Percentiles rank a stretch among this genome's conserved stretches.
phyloP scores from a whole-genome alignment of 1,140 invertebrate species.

The Euborellia annulipes region DNA sequence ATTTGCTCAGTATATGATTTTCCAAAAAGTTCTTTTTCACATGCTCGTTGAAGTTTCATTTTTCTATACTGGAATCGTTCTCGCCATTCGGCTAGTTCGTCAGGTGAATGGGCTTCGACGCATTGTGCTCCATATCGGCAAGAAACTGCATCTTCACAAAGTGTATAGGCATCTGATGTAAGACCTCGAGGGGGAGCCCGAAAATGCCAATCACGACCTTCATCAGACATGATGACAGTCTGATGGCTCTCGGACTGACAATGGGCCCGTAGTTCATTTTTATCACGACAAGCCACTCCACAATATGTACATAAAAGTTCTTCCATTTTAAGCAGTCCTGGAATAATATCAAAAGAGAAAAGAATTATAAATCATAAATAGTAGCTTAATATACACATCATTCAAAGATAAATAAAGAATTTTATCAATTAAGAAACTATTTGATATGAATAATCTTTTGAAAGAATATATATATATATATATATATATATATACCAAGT shows the following conservation, averaged over 20 bases:
- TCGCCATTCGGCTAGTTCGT: slow-evolving; percentile 59
- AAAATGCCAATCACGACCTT: slow-evolving; percentile 51
- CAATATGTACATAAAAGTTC: slow-evolving; percentile 38
- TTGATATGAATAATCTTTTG: too few relatives aligned
- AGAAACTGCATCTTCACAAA: slow-evolving; percentile 36
- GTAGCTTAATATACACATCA: too few relatives aligned
- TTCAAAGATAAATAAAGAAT: too few relatives aligned
- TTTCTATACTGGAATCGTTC: slow-evolving; percentile 48
- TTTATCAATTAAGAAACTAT: too few relatives aligned
- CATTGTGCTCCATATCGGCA: slow-evolving; percentile 55
- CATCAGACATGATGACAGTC: slow-evolving; percentile 51
- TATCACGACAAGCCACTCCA: slow-evolving; percentile 38
- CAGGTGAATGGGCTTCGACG: slow-evolving; percentile 54
- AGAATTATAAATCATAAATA: too few relatives aligned
- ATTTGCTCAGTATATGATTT: slow-evolving; percentile 48
- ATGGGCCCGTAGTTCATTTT: slow-evolving; percentile 41
- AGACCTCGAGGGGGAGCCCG: slow-evolving; percentile 48
- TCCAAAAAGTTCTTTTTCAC: slow-evolving; percentile 48
- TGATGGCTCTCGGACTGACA: slow-evolving; percentile 49
- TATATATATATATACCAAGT: too few relatives aligned
- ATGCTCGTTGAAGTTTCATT: slow-evolving; percentile 44
- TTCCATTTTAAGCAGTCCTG: not conserved
- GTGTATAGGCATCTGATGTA: slow-evolving; percentile 28
- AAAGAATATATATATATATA: too few relatives aligned
- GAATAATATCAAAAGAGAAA: too few relatives aligned